Conservation (phyloP, 2,888 invertebrate species). For the Andrena haemorrhoa region DNA sequence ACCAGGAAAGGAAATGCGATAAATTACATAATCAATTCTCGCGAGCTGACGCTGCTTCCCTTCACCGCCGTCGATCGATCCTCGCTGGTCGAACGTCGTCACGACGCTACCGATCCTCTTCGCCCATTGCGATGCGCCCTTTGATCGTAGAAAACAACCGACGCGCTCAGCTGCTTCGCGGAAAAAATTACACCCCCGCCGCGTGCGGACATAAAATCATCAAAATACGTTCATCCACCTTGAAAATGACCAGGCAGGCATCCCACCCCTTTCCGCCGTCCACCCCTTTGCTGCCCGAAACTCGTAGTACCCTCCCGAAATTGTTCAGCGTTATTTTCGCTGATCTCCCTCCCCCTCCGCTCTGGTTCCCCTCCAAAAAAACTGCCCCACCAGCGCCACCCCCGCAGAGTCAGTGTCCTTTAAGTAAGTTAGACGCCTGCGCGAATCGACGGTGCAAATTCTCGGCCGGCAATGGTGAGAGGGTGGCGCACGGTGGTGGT, state of each 20-base stretch:
- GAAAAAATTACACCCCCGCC: slow-evolving; percentile 27
- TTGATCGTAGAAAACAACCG: slow-evolving; percentile 9
- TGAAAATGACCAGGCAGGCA: slow-evolving; percentile 60
- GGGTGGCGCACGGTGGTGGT: slow-evolving; percentile 52
- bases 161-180: slow-evolving; percentile 4
- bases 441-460: slow-evolving; percentile 74
- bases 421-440: slow-evolving; percentile 80
- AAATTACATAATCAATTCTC: slow-evolving; percentile 46
- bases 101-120: slow-evolving; percentile 19
- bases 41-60: slow-evolving; percentile 26
- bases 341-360: slow-evolving; percentile 57
- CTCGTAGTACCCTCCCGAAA: slow-evolving; percentile 56
- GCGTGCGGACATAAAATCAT: slow-evolving; percentile 47
- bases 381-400: slow-evolving; percentile 56
- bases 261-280: slow-evolving; percentile 11
- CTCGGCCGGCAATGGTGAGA: slow-evolving; percentile 60
- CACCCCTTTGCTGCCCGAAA: slow-evolving; percentile 26
- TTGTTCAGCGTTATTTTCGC: slow-evolving; percentile 70
- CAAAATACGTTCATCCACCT: slow-evolving; percentile 60
- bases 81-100: slow-evolving; percentile 1
- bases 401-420: slow-evolving; percentile 82
- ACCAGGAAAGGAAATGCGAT: slow-evolving; percentile 49
- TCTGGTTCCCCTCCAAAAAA: slow-evolving; percentile 48
- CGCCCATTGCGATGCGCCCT: slow-evolving; percentile 26
- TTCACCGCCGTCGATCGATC: slow-evolving; percentile 33